Evolutionary conservation across 2,888 invertebrate genomes (phyloP), one percentile per base, ranked within the genome.

Genomic region (Habrosyne pyritoides): DNA sequence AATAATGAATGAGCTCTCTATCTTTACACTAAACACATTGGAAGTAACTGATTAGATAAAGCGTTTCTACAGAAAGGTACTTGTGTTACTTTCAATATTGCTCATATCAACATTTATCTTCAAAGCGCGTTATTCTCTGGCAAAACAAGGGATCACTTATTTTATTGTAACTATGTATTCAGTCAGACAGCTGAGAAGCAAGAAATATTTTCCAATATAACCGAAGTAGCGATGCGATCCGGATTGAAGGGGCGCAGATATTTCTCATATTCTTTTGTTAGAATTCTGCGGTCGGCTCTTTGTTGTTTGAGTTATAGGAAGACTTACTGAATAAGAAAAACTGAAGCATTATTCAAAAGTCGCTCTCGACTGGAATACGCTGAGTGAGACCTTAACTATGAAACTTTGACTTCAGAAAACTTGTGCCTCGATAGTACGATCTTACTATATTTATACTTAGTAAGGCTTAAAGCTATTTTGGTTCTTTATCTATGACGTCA

Each of bases 231-330:
- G 81, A 86, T 83, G 78, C 84, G 84, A 83, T 85, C 79, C 83
- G 76, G 79, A 86, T 86, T 86, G 85, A 83, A 78, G 78, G 77
- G 71, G 79, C 78, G 82, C 75, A 84, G 84, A 87, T 89, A 89
- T 88, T 89, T 86, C 85, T 87, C 84, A 89, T 87, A 87, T 89
- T 89, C 89, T 85, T 91, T 91, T 91, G 90, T 91, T 79, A 77
- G 76, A 74, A 84, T 81, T 75, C 78, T 75, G 79, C 82, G 83
- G 83, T 72, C 83, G 81, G 81, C 78, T 84, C 83, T 89, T 88
- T 88, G 88, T 89, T 89, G 81, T 86, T 83, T 79, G 83, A 84
- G 81, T 86, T 86, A 87, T 84, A 83, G 70, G 75, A 75, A 77
- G 77, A 82, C 82, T 84, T 77, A 81, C 77, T 77, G 84, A 83